A percentile compares a stretch with the other conserved stretches of the same genome.
Conservation (phyloP, 35 echinoderm and acorn worm genomes). For the Hemicentrotus pulcherrimus region DNA sequence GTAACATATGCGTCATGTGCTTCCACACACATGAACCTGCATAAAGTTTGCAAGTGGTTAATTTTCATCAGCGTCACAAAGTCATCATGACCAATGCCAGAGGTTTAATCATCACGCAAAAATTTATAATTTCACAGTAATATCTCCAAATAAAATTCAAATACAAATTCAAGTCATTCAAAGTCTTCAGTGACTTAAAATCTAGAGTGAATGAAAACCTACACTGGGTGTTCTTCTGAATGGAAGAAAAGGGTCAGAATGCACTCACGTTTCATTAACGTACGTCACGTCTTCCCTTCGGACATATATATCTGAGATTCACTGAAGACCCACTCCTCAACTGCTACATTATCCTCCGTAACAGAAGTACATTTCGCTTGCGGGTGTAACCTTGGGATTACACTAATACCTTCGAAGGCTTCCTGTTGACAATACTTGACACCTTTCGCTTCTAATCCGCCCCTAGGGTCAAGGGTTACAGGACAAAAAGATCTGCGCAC, state of each 20-base stretch:
- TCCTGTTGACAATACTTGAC: neutral
- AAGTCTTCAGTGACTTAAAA: no score
- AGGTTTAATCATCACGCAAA: no score
- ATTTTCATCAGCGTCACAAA: no score
- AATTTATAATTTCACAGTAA: no score
- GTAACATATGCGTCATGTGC: no score
- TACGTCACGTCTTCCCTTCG: neutral
- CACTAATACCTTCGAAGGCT: neutral
- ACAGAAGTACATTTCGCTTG: neutral
- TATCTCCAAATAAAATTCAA: no score
- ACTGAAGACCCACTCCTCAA: neutral
- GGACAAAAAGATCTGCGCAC: neutral
- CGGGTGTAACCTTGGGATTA: neutral
- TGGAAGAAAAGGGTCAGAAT: neutral
- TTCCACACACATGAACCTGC: no score
- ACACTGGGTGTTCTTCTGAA: neutral
- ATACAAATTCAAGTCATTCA: no score
- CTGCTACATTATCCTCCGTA: neutral
- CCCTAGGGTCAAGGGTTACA: neutral
- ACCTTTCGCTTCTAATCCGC: neutral
- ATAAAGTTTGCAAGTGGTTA: no score
- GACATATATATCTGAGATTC: neutral
- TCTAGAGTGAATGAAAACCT: no score
- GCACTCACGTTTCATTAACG: neutral
- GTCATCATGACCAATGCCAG: no score